Evolutionary conservation across 2,797 vertebrate genomes (phyloP).

Genomic region (Knipowitschia caucasica): DNA sequence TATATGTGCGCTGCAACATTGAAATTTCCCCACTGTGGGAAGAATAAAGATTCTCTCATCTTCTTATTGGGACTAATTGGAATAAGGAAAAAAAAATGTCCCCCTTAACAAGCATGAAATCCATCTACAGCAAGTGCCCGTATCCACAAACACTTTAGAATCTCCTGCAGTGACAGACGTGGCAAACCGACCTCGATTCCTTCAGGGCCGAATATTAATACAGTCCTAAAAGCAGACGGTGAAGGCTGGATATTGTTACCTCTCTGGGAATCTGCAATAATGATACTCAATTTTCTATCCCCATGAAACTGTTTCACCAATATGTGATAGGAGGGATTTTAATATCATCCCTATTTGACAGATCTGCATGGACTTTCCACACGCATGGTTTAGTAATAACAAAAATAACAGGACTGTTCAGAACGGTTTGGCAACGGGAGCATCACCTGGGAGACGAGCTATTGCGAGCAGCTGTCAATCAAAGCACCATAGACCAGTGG

Average conservation of each 20-base stretch:
- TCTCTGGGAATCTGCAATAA: background rate
- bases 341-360: background rate
- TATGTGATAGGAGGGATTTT: background rate
- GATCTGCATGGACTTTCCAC: constrained; percentile 1
- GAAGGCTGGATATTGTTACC: background rate
- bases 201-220: background rate
- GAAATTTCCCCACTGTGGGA: too few species aligned
- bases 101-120: too few species aligned
- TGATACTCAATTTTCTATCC: background rate
- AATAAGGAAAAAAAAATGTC: too few species aligned
- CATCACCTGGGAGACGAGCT: constrained; percentile 1
- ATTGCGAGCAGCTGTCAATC: constrained; percentile 2
- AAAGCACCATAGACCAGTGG: background rate
- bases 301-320: background rate
- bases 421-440: background rate
- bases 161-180: too few species aligned
- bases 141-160: too few species aligned
- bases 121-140: too few species aligned
- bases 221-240: background rate
- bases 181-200: too few species aligned
- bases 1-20: too few species aligned
- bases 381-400: background rate
- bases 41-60: too few species aligned
- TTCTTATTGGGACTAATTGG: too few species aligned
- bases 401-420: background rate